Percentiles rank a stretch among this genome's conserved stretches.
Conservation (phyloP, 2,888 invertebrate species). For the Orthonevra nobilis region DNA sequence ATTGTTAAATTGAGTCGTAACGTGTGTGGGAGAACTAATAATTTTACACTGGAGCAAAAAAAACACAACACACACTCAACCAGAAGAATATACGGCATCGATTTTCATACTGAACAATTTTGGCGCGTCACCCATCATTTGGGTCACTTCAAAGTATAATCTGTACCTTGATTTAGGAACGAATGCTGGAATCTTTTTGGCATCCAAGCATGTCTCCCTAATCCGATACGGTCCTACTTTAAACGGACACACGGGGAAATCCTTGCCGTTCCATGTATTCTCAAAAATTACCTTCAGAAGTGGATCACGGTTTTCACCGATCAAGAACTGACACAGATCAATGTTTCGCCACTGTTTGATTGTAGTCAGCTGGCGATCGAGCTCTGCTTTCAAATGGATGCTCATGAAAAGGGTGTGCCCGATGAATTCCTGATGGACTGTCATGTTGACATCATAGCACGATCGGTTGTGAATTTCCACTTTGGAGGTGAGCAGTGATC, state of each 20-base stretch:
- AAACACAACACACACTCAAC: background rate
- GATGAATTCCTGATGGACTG: slow-evolving; percentile 30
- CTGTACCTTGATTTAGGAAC: slow-evolving; percentile 30
- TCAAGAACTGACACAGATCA: slow-evolving; percentile 46
- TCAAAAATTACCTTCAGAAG: slow-evolving; percentile 35
- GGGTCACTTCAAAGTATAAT: slow-evolving; percentile 42
- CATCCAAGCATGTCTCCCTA: slow-evolving; percentile 18
- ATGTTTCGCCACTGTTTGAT: slow-evolving; percentile 46
- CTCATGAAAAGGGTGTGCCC: slow-evolving; percentile 36
- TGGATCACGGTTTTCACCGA: slow-evolving; percentile 31
- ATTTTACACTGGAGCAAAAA: background rate
- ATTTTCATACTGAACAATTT: slow-evolving; percentile 49
- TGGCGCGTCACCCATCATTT: slow-evolving; percentile 43
- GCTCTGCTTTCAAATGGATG: slow-evolving; percentile 29
- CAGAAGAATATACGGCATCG: slow-evolving; percentile 1
- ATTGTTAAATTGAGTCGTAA: slow-evolving; percentile 48
- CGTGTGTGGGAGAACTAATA: slow-evolving; percentile 1
- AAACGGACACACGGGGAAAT: slow-evolving; percentile 29
- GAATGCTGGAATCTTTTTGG: slow-evolving; percentile 3
- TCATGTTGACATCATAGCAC: slow-evolving; percentile 30
- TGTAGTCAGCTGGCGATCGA: slow-evolving; percentile 5
- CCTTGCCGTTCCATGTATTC: background rate
- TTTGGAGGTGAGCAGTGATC: slow-evolving; percentile 4
- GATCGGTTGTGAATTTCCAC: slow-evolving; percentile 35
- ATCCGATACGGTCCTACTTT: slow-evolving; percentile 27